Percentiles rank a stretch among this genome's conserved stretches.
Evolutionary conservation across 2,797 vertebrate genomes (phyloP).

Genomic region (Pseudochirops cupreus): DNA sequence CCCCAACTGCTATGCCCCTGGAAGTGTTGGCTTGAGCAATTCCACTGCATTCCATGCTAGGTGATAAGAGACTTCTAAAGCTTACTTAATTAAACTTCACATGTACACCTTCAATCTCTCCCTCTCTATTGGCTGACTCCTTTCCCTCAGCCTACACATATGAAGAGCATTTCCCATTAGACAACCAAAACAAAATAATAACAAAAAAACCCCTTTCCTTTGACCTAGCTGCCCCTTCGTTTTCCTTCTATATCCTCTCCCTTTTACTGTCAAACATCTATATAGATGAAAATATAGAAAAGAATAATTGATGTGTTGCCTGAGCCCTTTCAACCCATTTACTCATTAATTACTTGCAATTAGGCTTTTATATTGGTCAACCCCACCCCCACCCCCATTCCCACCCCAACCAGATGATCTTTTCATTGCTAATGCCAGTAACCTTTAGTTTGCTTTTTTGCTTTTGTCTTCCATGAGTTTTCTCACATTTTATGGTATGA

Average conservation of each 20-base stretch:
- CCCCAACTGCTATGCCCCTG: not conserved
- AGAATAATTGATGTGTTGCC: not conserved
- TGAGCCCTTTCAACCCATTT: not conserved
- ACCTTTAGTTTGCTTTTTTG: not conserved
- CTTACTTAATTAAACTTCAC: not conserved
- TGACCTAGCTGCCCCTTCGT: not conserved
- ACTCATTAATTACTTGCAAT: not conserved
- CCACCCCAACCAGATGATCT: not conserved
- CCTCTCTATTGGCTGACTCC: not conserved
- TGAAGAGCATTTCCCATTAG: not conserved
- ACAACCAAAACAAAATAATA: not conserved
- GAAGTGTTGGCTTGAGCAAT: not conserved
- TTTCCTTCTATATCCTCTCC: not conserved
- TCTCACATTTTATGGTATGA: not conserved
- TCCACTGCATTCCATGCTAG: not conserved
- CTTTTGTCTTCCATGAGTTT: not conserved
- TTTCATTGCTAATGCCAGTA: not conserved
- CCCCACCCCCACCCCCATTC: too few relatives aligned
- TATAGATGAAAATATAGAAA: not conserved
- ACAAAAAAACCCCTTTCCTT: not conserved
- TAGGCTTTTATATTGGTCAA: not conserved
- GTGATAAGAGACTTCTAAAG: not conserved
- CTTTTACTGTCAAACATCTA: not conserved
- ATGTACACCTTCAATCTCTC: not conserved
- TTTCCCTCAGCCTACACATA: not conserved